Evolutionary conservation across 2,797 vertebrate species (phyloP).

Genomic region (Epinephelus coioides): DNA sequence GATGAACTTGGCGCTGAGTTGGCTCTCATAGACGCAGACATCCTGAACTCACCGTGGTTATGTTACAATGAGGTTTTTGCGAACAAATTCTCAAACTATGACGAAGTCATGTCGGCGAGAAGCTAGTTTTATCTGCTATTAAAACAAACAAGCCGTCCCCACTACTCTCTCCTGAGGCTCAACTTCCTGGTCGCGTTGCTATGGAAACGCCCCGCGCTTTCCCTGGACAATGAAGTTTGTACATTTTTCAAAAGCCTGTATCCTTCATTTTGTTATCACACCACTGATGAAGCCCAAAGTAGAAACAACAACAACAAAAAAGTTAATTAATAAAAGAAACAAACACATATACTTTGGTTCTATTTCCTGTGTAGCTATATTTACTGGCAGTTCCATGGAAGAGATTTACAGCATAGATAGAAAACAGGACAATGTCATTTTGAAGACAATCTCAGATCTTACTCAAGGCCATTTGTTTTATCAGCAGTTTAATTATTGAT

Average conservation of each 20-base stretch:
- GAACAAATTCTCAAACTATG: background rate
- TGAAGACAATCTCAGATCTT: background rate
- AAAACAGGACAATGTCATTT: too few species aligned
- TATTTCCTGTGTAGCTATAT: background rate
- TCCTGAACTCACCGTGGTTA: slow-evolving; percentile 9
- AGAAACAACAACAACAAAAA: background rate
- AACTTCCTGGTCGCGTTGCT: slow-evolving; percentile 64
- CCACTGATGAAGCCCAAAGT: background rate
- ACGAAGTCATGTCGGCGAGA: background rate
- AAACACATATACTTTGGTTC: too few species aligned
- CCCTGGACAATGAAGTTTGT: background rate
- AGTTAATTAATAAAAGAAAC: too few species aligned
- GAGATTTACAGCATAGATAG: background rate
- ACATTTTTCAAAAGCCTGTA: background rate
- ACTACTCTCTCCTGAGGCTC: background rate
- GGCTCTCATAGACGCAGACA: slow-evolving; percentile 52
- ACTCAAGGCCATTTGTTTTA: too few species aligned
- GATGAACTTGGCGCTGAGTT: slow-evolving; percentile 48
- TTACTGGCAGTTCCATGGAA: background rate
- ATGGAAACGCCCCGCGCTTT: slow-evolving; percentile 47
- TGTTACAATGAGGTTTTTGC: accelerated
- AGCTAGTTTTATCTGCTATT: background rate
- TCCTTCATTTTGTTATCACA: background rate
- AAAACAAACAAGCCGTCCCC: background rate
- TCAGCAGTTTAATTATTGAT: too few species aligned